These are phyloP conservation scores for Lynx canadensis DNA, from an alignment of 2,113 vertebrate genomes.

Conservation along the genomic window DNA sequence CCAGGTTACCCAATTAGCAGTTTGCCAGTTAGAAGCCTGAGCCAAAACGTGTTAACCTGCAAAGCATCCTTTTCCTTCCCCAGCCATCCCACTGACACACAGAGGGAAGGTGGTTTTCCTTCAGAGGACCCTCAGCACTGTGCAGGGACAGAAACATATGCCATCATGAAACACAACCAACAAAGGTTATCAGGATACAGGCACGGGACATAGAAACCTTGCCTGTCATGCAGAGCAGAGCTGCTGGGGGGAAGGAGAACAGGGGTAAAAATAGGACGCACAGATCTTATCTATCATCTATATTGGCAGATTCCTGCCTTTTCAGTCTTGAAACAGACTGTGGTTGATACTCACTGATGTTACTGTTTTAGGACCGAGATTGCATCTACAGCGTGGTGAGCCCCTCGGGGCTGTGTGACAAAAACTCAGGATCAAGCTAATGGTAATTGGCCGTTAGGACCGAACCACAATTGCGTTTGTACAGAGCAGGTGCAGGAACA, in stretches of 20 bases:
- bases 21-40: constrained; percentile 47
- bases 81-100: neutral
- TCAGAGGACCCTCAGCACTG: constrained; percentile 71
- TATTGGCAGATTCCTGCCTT: neutral
- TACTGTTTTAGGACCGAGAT: neutral
- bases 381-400: neutral
- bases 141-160: constrained; percentile 74
- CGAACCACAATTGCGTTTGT: neutral
- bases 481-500: neutral
- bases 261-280: constrained; percentile 48
- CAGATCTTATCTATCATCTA: neutral
- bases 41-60: neutral
- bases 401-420: neutral
- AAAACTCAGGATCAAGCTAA: neutral
- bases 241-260: constrained; percentile 60
- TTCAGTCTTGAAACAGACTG: neutral
- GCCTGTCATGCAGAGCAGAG: constrained; percentile 63
- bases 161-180: constrained; percentile 72
- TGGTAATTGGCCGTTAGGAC: constrained; percentile 13
- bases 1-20: constrained; percentile 9
- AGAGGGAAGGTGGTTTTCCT: constrained; percentile 9
- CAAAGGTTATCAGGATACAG: constrained; percentile 78
- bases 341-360: neutral
- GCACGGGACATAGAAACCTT: constrained; percentile 73
- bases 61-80: neutral